A percentile compares a stretch with the other conserved stretches of the same genome.
Evolutionary conservation across 2,113 vertebrate genomes (phyloP).

Genomic region (Nestor notabilis): DNA sequence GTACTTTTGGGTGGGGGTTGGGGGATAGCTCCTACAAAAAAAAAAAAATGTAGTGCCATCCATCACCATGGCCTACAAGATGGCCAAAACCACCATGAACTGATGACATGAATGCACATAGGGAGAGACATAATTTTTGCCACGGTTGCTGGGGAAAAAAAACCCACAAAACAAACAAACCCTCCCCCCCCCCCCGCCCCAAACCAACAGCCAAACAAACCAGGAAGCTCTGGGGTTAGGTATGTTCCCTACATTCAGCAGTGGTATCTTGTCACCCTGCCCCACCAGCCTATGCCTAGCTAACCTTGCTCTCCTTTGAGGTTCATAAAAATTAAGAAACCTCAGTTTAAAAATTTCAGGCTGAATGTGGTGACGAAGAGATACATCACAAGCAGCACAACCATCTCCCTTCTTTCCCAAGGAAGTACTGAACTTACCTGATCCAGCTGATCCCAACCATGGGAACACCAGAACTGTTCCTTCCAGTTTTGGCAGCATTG

Average conservation of each 20-base stretch:
- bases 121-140: background rate
- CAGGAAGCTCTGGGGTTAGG: background rate
- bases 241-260: background rate
- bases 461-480: background rate
- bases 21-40: accelerated
- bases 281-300: background rate
- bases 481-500: background rate
- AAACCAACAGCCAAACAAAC: background rate
- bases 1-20: background rate
- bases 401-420: background rate
- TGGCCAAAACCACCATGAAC: background rate
- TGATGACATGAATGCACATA: accelerated
- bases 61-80: background rate
- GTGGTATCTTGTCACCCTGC: background rate
- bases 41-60: background rate
- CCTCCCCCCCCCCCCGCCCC: no score
- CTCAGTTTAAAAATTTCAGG: background rate
- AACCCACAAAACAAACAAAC: no score
- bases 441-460: background rate
- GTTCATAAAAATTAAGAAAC: background rate
- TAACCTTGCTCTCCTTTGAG: background rate
- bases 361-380: accelerated
- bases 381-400: background rate
- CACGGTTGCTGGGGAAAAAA: accelerated
- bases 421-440: background rate